These are phyloP conservation scores for Graptemys geographica DNA, from an alignment of 2,797 vertebrate species.

Conservation along the genomic window DNA sequence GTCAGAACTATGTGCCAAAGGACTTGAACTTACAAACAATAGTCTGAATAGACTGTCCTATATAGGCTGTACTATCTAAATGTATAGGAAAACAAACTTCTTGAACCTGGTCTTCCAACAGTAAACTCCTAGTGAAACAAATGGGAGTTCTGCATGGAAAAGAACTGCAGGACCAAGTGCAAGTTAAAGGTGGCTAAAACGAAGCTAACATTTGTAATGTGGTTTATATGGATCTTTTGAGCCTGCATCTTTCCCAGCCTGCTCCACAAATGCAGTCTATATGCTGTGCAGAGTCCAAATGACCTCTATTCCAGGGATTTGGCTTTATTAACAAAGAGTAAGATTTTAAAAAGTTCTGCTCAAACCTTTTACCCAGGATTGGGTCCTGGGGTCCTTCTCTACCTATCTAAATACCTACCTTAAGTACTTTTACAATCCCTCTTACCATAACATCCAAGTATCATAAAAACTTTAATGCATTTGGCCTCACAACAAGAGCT, in stretches of 20 bases:
- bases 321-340: background rate
- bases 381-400: conserved; percentile 10
- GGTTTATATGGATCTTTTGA: background rate
- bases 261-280: background rate
- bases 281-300: background rate
- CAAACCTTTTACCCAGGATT: background rate
- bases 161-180: background rate
- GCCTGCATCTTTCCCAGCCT: background rate
- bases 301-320: background rate
- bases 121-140: background rate
- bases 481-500: fast-evolving
- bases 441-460: background rate
- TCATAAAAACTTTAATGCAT: background rate
- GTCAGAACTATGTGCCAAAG: background rate
- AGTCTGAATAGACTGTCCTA: background rate
- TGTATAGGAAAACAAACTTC: background rate
- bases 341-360: background rate
- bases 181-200: background rate
- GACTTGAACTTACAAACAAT: background rate
- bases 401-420: background rate
- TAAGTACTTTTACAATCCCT: background rate
- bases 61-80: background rate
- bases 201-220: background rate
- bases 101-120: background rate
- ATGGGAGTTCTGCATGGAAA: background rate